phyloP scores from a whole-genome alignment of 2,113 vertebrate genomes.

The cattle (Bos taurus) region DNA sequence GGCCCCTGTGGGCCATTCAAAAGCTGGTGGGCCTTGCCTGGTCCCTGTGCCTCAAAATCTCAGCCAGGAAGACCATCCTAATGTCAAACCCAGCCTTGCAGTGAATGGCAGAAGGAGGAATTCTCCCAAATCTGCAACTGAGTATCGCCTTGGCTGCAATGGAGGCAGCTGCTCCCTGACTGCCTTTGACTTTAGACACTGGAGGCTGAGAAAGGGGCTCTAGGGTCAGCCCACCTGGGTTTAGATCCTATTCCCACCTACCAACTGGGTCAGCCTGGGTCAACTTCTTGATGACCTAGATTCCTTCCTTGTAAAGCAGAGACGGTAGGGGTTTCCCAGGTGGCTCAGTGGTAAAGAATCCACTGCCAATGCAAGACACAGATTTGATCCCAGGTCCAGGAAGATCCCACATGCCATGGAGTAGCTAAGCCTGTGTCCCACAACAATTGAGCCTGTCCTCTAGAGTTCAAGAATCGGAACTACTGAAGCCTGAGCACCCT shows the following conservation, averaged over 20 bases:
- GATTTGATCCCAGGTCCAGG: neutral
- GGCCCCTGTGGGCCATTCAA: fast-evolving
- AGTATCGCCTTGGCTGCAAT: fast-evolving
- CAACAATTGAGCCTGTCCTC: neutral
- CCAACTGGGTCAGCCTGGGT: neutral
- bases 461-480: neutral
- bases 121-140: neutral
- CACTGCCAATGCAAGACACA: neutral
- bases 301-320: neutral
- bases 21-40: neutral
- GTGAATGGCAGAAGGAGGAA: neutral
- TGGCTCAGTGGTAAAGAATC: neutral
- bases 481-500: neutral
- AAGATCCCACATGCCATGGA: neutral
- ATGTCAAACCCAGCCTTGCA: neutral
- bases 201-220: neutral
- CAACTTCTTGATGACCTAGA: neutral
- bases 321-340: neutral
- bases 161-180: neutral
- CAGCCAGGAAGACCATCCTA: neutral
- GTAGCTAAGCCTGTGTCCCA: neutral
- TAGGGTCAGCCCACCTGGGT: neutral
- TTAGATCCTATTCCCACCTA: neutral
- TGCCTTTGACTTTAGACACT: neutral
- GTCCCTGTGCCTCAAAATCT: neutral